These are phyloP conservation scores for Psilanteris sp. DNA, from an alignment of 1,140 invertebrate species.

Conservation along the genomic window DNA sequence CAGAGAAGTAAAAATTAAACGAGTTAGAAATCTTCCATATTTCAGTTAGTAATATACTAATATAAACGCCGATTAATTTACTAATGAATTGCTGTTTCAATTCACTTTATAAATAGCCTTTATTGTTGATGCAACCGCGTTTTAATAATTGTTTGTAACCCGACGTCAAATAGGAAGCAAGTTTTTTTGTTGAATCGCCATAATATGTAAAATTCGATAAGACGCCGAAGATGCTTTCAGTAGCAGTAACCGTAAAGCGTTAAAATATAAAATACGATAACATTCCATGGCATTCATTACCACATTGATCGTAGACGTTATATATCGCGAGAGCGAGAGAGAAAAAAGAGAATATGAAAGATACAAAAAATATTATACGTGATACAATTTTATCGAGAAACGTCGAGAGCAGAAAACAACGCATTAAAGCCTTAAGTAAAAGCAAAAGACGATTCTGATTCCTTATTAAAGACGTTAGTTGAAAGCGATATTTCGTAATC, in stretches of 20 bases:
- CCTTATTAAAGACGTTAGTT: no score
- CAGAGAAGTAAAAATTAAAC: no score
- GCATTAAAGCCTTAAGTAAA: neutral
- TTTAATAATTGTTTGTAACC: slow-evolving; percentile 8
- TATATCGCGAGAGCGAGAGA: slow-evolving; percentile 63
- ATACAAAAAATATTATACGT: neutral
- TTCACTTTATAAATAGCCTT: slow-evolving; percentile 5
- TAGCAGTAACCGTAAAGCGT: slow-evolving; percentile 62
- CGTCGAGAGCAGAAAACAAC: neutral
- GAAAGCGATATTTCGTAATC: no score
- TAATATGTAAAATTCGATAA: slow-evolving; percentile 21
- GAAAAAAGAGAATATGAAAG: slow-evolving; percentile 6
- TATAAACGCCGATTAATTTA: slow-evolving; percentile 18
- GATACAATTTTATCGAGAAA: slow-evolving; percentile 8
- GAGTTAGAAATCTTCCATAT: no score
- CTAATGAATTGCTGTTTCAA: neutral
- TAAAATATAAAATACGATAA: slow-evolving; percentile 68
- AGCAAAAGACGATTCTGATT: neutral
- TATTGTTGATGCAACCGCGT: slow-evolving; percentile 1
- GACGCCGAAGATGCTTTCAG: slow-evolving; percentile 24
- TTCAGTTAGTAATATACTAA: no score
- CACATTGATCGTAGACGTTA: slow-evolving; percentile 55
- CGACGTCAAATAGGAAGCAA: slow-evolving; percentile 16
- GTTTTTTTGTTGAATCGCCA: slow-evolving; percentile 10
- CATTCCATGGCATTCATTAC: slow-evolving; percentile 44